These are phyloP conservation scores for Agonum fuliginosum DNA, from an alignment of 2,888 invertebrate species.

Conservation along the genomic window DNA sequence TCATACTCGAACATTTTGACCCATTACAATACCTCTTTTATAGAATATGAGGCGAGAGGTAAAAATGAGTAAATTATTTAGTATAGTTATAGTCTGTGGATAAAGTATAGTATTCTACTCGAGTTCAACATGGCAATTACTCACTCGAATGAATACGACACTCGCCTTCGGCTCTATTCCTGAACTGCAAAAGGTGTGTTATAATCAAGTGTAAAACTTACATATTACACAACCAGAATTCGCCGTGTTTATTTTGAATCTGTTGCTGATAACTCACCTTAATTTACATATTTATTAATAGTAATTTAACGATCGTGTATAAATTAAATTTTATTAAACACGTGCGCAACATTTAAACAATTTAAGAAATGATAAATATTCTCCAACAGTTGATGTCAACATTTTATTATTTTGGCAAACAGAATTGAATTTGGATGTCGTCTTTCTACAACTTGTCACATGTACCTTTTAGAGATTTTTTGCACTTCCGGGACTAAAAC, in stretches of 20 bases:
- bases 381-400: neutral
- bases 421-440: constrained; percentile 12
- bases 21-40: too few relatives aligned
- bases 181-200: too few relatives aligned
- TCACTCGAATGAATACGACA: too few relatives aligned
- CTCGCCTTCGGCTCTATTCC: too few relatives aligned
- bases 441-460: constrained; percentile 18
- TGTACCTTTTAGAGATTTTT: neutral
- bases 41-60: too few relatives aligned
- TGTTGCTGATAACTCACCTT: neutral
- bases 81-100: too few relatives aligned
- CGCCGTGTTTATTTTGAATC: neutral
- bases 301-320: neutral
- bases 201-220: neutral
- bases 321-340: neutral
- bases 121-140: too few relatives aligned
- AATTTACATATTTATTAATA: neutral
- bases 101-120: too few relatives aligned
- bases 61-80: too few relatives aligned
- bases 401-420: constrained; percentile 44
- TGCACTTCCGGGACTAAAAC: too few relatives aligned
- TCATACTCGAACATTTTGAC: too few relatives aligned
- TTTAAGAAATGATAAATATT: constrained; percentile 13
- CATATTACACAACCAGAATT: neutral
- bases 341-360: constrained; percentile 4